Evolutionary conservation across 2,113 vertebrate species (phyloP).

Genomic region (Phalacrocorax pelagicus): DNA sequence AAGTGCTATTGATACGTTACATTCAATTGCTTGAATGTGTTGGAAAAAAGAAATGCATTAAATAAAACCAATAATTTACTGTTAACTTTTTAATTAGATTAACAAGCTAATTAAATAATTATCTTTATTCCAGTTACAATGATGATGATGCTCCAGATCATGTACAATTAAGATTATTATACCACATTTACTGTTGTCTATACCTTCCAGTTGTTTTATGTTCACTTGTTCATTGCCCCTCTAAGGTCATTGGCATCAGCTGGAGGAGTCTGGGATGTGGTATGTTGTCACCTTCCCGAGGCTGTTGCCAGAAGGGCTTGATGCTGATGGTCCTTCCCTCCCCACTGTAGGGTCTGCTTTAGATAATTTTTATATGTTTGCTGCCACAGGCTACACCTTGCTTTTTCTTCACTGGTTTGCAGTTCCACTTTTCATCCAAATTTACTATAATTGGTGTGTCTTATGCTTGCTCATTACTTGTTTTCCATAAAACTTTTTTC

Average conservation of each 20-base stretch:
- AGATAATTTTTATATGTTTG: neutral
- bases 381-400: neutral
- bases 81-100: neutral
- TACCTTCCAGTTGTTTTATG: neutral
- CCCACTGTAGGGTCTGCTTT: neutral
- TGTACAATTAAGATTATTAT: neutral
- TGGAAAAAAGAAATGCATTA: fast-evolving
- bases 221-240: fast-evolving
- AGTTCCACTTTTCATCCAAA: neutral
- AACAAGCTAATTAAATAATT: neutral
- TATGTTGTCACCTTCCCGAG: fast-evolving
- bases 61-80: neutral
- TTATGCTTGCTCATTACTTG: neutral
- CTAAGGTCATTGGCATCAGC: neutral
- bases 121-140: neutral
- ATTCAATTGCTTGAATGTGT: neutral
- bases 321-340: neutral
- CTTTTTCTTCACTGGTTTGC: neutral
- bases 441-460: neutral
- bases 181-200: fast-evolving
- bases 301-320: neutral
- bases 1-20: fast-evolving
- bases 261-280: fast-evolving
- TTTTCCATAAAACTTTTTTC: neutral
- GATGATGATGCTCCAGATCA: neutral